phyloP scores from a whole-genome alignment of 2,113 vertebrate species.

The Myrmecobius fasciatus region DNA sequence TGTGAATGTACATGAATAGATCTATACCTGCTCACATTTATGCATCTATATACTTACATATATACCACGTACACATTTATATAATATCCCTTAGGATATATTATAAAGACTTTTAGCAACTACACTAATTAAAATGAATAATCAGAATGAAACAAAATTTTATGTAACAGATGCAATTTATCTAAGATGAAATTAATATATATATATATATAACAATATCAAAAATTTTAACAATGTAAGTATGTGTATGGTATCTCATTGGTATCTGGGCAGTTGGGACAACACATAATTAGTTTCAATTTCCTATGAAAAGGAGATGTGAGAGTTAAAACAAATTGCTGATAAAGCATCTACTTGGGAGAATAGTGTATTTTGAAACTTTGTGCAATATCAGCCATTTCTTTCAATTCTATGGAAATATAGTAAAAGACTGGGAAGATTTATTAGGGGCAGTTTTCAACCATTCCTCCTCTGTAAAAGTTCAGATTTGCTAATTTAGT shows the following conservation, averaged over 20 bases:
- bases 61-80: not conserved
- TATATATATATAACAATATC: conserved; percentile 59
- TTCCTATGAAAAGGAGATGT: conserved; percentile 73
- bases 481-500: conserved; percentile 65
- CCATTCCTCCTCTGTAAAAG: conserved; percentile 62
- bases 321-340: conserved; percentile 76
- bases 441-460: conserved; percentile 70
- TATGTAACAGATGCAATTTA: conserved; percentile 74
- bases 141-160: conserved; percentile 59
- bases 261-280: conserved; percentile 72
- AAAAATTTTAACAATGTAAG: conserved; percentile 74
- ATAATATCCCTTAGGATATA: not conserved
- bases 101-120: conserved; percentile 57
- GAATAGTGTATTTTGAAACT: conserved; percentile 73
- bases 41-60: not conserved
- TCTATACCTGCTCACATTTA: not conserved
- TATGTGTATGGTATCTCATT: conserved; percentile 67
- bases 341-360: conserved; percentile 68
- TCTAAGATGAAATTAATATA: conserved; percentile 70
- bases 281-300: conserved; percentile 78
- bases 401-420: conserved; percentile 69
- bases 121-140: conserved; percentile 56
- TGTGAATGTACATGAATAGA: not conserved
- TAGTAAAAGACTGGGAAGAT: conserved; percentile 60
- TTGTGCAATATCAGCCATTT: conserved; percentile 70